These are phyloP conservation scores for Sapajus apella DNA, from an alignment of 2,113 vertebrate species.

Conservation along the genomic window DNA sequence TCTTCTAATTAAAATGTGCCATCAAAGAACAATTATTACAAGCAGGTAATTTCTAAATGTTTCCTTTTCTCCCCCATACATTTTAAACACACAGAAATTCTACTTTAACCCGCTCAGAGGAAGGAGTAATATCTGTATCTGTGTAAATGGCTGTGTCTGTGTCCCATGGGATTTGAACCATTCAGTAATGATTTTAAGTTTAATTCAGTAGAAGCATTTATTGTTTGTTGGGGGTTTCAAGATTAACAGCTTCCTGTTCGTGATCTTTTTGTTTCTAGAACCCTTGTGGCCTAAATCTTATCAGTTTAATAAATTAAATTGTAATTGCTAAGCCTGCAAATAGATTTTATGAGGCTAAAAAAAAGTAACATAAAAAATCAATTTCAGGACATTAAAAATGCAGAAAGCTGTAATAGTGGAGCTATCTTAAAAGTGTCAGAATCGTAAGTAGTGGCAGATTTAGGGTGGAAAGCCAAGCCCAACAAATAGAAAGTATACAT, in stretches of 20 bases:
- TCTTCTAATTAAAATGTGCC: constrained; percentile 25
- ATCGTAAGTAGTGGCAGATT: not conserved
- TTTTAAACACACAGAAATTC: constrained; percentile 41
- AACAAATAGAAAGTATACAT: not conserved
- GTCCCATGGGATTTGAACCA: not conserved
- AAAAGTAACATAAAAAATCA: not conserved
- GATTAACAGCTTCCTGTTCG: constrained; percentile 22
- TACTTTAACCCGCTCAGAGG: not conserved
- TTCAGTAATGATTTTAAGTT: constrained; percentile 1
- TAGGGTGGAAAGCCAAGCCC: not conserved
- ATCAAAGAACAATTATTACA: constrained; percentile 14
- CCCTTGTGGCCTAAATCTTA: constrained; percentile 48
- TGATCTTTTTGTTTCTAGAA: constrained; percentile 56
- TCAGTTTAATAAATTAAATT: constrained; percentile 68
- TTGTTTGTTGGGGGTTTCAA: constrained; percentile 43
- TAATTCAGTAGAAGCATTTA: constrained; percentile 47
- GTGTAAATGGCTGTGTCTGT: not conserved
- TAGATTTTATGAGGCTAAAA: not conserved
- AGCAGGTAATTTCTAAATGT: not conserved
- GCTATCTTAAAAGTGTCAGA: not conserved
- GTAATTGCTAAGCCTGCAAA: constrained; percentile 62
- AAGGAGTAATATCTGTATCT: not conserved
- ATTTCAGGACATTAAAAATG: not conserved
- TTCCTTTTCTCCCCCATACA: not conserved
- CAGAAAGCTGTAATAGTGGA: not conserved